These are phyloP conservation scores for Stenichneumon culpator DNA, from an alignment of 2,888 invertebrate species.

Conservation along the genomic window DNA sequence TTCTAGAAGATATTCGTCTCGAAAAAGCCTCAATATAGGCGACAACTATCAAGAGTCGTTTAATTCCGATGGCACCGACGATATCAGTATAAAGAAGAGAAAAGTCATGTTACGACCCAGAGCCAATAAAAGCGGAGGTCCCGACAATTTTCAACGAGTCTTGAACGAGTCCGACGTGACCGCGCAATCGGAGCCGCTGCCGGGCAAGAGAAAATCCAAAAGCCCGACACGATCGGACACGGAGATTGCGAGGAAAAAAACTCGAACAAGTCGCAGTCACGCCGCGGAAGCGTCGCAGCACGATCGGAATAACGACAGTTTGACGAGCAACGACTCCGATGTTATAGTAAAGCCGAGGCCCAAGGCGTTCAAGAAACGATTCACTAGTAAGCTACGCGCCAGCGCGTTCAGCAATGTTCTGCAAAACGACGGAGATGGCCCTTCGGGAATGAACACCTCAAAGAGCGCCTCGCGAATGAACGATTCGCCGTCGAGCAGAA, in stretches of 20 bases:
- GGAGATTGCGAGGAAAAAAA: not conserved
- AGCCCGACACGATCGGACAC: not conserved
- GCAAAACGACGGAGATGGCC: constrained; percentile 4
- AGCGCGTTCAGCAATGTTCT: constrained; percentile 28
- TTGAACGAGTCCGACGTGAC: constrained; percentile 26
- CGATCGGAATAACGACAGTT: not conserved
- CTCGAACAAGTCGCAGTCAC: not conserved
- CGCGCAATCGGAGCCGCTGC: constrained; percentile 29
- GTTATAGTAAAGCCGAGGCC: constrained; percentile 23
- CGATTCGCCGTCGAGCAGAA: not conserved
- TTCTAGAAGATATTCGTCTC: constrained; percentile 22
- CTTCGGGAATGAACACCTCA: constrained; percentile 23
- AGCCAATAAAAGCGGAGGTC: constrained; percentile 6
- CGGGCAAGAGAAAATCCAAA: not conserved
- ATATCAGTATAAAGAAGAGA: constrained; percentile 44
- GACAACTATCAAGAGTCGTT: not conserved
- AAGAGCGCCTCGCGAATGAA: not conserved
- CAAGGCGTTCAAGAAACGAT: constrained; percentile 40
- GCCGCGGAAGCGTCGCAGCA: not conserved
- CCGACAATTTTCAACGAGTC: constrained; percentile 44
- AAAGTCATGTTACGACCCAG: constrained; percentile 14
- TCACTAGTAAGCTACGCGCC: not conserved
- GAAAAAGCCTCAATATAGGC: constrained; percentile 12
- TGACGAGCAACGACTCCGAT: constrained; percentile 52
- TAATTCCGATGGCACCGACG: constrained; percentile 39